Evolutionary conservation across 2,113 vertebrate genomes (phyloP).

Genomic region (Sminthopsis crassicaudata): DNA sequence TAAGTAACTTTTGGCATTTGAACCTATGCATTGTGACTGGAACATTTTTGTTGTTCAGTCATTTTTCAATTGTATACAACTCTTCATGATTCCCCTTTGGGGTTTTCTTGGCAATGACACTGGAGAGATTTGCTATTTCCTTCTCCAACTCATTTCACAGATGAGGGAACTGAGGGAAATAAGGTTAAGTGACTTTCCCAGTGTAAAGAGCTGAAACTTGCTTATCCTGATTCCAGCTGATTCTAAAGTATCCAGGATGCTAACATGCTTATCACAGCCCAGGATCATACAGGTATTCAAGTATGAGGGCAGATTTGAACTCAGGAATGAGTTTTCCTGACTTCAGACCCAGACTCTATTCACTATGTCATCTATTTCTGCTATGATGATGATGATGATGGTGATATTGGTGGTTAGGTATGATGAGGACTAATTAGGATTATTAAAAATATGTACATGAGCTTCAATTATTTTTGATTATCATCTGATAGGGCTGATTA

Average conservation of each 20-base stretch:
- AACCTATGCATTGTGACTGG: not conserved
- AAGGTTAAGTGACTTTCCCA: not conserved
- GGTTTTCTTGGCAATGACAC: too few species aligned
- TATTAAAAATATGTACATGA: not conserved
- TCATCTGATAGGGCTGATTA: too few species aligned
- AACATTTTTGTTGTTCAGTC: not conserved
- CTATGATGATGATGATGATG: not conserved
- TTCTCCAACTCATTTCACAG: too few species aligned
- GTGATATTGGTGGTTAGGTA: not conserved
- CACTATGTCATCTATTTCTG: not conserved
- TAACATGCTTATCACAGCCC: too few species aligned
- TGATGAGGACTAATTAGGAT: not conserved
- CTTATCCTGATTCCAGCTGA: too few species aligned
- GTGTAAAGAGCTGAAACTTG: too few species aligned
- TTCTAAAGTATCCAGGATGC: too few species aligned
- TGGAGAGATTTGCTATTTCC: not conserved
- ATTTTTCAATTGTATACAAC: not conserved
- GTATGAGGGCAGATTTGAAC: not conserved
- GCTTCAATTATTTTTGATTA: not conserved
- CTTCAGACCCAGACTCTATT: not conserved
- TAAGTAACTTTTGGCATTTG: not conserved
- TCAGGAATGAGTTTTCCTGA: not conserved
- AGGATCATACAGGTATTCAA: not conserved
- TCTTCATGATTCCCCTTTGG: not conserved
- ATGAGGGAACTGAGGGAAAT: not conserved